Evolutionary conservation across 2,113 vertebrate genomes (phyloP).

Genomic region (Oreochromis tanganicae): DNA sequence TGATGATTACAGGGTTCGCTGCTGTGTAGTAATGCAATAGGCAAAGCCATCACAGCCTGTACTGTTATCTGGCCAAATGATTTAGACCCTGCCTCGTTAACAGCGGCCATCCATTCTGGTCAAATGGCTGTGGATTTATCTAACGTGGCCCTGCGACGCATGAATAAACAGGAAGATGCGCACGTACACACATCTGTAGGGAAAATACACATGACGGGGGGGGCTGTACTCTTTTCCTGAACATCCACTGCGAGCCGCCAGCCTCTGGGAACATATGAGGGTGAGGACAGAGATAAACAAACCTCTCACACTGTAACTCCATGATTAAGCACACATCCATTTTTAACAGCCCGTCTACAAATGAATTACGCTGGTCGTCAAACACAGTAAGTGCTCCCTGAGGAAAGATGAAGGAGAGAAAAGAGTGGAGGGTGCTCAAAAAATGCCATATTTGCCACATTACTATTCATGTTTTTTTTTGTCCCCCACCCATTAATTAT

Average conservation of each 20-base stretch:
- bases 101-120: slow-evolving; percentile 13
- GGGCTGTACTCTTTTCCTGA: neutral
- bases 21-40: slow-evolving; percentile 37
- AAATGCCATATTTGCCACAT: slow-evolving; percentile 34
- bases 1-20: slow-evolving; percentile 31
- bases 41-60: neutral
- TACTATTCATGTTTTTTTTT: slow-evolving; percentile 48
- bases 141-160: slow-evolving; percentile 3
- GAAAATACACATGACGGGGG: neutral
- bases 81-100: slow-evolving; percentile 24
- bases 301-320: neutral
- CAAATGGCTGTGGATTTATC: slow-evolving; percentile 19
- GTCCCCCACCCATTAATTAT: slow-evolving; percentile 41
- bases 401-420: slow-evolving; percentile 6
- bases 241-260: neutral
- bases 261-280: neutral
- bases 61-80: slow-evolving; percentile 8
- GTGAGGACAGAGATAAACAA: neutral
- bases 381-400: neutral
- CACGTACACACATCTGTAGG: neutral
- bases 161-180: slow-evolving; percentile 2
- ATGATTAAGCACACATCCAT: slow-evolving; percentile 16
- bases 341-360: neutral
- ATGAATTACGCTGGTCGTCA: slow-evolving; percentile 20
- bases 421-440: neutral